Evolutionary conservation across 2,888 invertebrate species (phyloP).

Genomic region (Tetanocera ferruginea): DNA sequence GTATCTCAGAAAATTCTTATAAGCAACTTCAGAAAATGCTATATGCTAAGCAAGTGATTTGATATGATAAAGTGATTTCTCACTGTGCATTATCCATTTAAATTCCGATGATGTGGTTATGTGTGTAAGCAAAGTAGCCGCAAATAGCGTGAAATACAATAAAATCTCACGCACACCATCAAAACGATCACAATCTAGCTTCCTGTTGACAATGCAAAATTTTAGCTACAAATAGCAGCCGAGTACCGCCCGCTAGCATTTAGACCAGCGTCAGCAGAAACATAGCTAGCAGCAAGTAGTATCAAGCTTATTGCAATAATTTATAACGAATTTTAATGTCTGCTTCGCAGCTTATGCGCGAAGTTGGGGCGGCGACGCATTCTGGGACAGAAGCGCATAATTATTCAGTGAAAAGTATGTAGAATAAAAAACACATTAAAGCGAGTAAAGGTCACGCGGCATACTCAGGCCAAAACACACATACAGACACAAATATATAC

Average conservation of each 20-base stretch:
- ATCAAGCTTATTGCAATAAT: slow-evolving; percentile 8
- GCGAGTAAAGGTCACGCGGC: no score
- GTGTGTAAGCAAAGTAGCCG: slow-evolving; percentile 1
- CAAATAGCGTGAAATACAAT: slow-evolving; percentile 7
- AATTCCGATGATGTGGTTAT: neutral
- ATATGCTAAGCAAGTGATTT: neutral
- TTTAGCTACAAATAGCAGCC: neutral
- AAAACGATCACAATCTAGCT: no score
- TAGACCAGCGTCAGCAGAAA: neutral
- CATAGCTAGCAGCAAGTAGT: no score
- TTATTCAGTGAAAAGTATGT: neutral
- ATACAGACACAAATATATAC: no score
- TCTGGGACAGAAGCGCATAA: neutral
- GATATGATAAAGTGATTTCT: neutral
- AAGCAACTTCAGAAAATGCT: neutral
- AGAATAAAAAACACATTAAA: neutral
- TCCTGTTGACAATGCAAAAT: no score
- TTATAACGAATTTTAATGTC: slow-evolving; percentile 30
- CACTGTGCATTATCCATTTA: neutral
- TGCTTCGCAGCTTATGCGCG: slow-evolving; percentile 14
- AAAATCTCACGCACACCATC: neutral
- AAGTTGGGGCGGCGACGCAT: neutral
- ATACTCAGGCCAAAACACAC: no score
- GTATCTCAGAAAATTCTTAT: no score
- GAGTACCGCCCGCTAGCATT: neutral